Conservation (phyloP, 23 tunicate genomes). For the Trididemnum clinides region DNA sequence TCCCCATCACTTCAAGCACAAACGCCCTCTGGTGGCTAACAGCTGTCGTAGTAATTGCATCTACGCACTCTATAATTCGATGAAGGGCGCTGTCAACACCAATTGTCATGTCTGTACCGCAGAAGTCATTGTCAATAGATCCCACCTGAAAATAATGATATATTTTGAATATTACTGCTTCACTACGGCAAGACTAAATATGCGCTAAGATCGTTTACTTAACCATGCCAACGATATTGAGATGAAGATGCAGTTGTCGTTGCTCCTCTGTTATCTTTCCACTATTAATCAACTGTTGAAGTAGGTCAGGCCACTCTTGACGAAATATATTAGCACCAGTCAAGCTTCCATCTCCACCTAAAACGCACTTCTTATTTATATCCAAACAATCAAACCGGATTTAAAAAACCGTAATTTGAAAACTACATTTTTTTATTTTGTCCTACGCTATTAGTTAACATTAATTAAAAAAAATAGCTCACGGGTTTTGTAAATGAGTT, state of each 20-base stretch:
- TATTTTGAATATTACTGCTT: too few species aligned
- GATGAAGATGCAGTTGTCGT: conserved; percentile 31
- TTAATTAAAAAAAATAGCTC: too few species aligned
- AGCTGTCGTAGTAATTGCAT: conserved; percentile 95
- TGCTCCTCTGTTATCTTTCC: conserved; percentile 66
- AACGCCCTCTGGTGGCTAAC: conserved; percentile 98
- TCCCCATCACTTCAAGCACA: conserved; percentile 98
- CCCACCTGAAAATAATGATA: conserved; percentile 78
- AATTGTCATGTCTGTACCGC: conserved; percentile 99
- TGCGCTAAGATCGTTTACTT: too few species aligned
- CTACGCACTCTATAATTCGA: conserved; percentile 91
- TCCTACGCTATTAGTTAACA: too few species aligned
- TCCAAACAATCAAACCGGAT: too few species aligned
- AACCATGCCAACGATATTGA: conserved; percentile 94
- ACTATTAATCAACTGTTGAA: conserved; percentile 49
- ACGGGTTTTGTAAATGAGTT: too few species aligned
- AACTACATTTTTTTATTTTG: too few species aligned
- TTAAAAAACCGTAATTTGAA: too few species aligned
- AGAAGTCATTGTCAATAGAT: conserved; percentile 97
- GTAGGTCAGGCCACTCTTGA: conserved; percentile 87
- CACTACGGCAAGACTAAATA: too few species aligned
- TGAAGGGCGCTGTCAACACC: conserved; percentile 95
- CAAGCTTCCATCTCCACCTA: conserved; percentile 92
- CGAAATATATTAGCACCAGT: conserved; percentile 92
- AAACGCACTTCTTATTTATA: too few species aligned